phyloP scores from a whole-genome alignment of 2,888 invertebrate species.

The Ceratothoa steindachneri region DNA sequence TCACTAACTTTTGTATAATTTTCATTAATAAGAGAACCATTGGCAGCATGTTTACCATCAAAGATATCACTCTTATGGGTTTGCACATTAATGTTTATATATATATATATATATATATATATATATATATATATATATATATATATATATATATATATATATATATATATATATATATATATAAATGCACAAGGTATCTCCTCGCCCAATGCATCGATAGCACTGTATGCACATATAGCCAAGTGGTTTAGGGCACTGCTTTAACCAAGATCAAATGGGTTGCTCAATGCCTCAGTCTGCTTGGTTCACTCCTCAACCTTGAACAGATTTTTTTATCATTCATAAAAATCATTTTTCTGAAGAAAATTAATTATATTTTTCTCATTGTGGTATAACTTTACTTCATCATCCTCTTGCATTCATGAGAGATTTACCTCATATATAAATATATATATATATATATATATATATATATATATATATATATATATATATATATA shows the following conservation, averaged over 20 bases:
- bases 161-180: slow-evolving; percentile 17
- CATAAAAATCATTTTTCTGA: no score
- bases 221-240: neutral
- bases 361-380: no score
- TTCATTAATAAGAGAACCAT: no score
- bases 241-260: neutral
- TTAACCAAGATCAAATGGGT: no score
- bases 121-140: neutral
- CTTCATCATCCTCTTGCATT: neutral
- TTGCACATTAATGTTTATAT: neutral
- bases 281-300: no score
- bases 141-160: slow-evolving; percentile 11
- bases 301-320: no score
- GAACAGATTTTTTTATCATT: no score
- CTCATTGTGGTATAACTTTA: no score
- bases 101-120: slow-evolving; percentile 14
- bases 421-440: neutral
- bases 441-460: neutral
- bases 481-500: neutral
- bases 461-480: neutral
- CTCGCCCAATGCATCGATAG: no score
- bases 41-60: no score
- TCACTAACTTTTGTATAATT: neutral
- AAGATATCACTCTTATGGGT: neutral
- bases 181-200: neutral